These are phyloP conservation scores for Monochamus alternatus DNA, from an alignment of 2,888 invertebrate species.

Conservation along the genomic window DNA sequence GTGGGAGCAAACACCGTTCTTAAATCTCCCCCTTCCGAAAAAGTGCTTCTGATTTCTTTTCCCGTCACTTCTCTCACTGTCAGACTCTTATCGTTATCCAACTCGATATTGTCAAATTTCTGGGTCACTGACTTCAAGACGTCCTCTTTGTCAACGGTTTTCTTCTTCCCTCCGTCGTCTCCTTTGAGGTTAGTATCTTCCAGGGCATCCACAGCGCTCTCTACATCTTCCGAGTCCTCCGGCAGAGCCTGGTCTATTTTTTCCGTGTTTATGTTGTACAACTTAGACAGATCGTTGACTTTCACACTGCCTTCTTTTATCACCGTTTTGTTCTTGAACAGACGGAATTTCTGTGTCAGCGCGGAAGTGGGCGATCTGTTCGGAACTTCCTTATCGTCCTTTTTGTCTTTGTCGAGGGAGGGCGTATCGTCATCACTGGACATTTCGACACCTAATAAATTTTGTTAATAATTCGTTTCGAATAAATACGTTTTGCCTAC, in stretches of 20 bases:
- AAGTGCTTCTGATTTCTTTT: constrained; percentile 53
- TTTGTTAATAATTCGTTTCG: not conserved
- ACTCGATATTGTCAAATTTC: constrained; percentile 59
- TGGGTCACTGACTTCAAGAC: constrained; percentile 55
- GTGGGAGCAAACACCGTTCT: constrained; percentile 64
- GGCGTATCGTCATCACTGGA: constrained; percentile 70
- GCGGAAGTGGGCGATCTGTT: constrained; percentile 40
- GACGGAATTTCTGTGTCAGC: constrained; percentile 60
- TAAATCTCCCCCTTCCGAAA: constrained; percentile 47
- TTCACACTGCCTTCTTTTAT: constrained; percentile 60
- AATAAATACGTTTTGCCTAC: constrained; percentile 48
- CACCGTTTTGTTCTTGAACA: constrained; percentile 53
- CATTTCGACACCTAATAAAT: constrained; percentile 70
- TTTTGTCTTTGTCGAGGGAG: constrained; percentile 63
- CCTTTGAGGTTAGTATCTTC: constrained; percentile 57
- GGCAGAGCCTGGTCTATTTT: constrained; percentile 60
- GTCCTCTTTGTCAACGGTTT: constrained; percentile 28
- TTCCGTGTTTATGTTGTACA: constrained; percentile 66
- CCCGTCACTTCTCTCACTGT: constrained; percentile 58
- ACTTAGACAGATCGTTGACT: constrained; percentile 60
- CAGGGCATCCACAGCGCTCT: constrained; percentile 66
- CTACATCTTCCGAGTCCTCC: constrained; percentile 62
- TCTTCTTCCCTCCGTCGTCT: not conserved
- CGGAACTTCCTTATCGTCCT: constrained; percentile 37
- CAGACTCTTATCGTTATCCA: constrained; percentile 58